These are phyloP conservation scores for Xenentodon cancila DNA, from an alignment of 2,797 vertebrate species.

Conservation along the genomic window DNA sequence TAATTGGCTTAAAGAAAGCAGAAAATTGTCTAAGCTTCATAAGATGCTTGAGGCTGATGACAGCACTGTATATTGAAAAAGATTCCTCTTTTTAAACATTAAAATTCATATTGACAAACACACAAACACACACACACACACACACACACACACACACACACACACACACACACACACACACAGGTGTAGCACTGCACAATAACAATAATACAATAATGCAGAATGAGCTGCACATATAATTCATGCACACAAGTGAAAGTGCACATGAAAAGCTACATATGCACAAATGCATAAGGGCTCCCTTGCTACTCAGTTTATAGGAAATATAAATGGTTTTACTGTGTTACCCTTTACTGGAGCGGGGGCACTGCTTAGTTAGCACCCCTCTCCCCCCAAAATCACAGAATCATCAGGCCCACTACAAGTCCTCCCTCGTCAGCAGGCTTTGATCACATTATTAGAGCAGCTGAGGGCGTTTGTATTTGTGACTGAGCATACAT, in stretches of 20 bases:
- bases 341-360: conserved; percentile 14
- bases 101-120: neutral
- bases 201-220: neutral
- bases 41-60: conserved; percentile 36
- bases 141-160: conserved; percentile 10
- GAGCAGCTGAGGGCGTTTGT: conserved; percentile 37
- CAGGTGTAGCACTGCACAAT: neutral
- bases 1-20: conserved; percentile 59
- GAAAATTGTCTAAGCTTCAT: conserved; percentile 45
- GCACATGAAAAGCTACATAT: neutral
- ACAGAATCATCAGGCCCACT: conserved; percentile 33
- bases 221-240: neutral
- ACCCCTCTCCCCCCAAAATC: conserved; percentile 7
- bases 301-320: conserved; percentile 2
- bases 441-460: conserved; percentile 49
- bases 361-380: conserved; percentile 38
- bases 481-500: conserved; percentile 16
- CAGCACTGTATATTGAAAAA: conserved; percentile 37
- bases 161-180: conserved; percentile 5
- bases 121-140: neutral
- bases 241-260: neutral
- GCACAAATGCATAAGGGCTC: neutral
- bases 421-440: conserved; percentile 31
- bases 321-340: conserved; percentile 36
- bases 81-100: conserved; percentile 8